Evolutionary conservation across 2,113 vertebrate genomes (phyloP), one percentile per base, ranked within the genome.

Genomic region (Neotragus pygmaeus): DNA sequence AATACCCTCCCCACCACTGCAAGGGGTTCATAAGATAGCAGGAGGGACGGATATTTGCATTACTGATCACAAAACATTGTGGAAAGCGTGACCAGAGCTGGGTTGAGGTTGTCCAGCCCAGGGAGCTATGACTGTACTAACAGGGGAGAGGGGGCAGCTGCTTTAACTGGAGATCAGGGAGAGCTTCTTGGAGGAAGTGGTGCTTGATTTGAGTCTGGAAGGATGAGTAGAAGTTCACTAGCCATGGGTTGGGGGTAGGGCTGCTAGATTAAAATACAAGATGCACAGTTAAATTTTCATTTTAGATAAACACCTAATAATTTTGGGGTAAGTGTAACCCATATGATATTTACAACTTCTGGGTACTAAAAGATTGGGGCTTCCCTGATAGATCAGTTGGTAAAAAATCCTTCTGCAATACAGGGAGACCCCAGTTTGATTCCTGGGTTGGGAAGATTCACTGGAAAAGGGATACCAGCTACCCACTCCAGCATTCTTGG

Each of bases 371-470:
- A 60, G 19, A 39, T 3, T 70, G 66, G n/a, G 66, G 36, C 36
- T 73, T 39, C 21, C 11, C 36, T 73, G 10, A 73, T 39, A 73
- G 66, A 21, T 73, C 66, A 73, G 66, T 39, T 25, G 66, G 66
- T 73, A 39, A 73, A 73, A 36, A 73, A 39, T 23, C 10, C 1
- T 0, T 73, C 36, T 73, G 66, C 36, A 73, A 73, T 73, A 23
- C 66, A 73, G 21, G 66, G 66, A 39, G 21, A 73, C 11, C n/a
- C 66, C 36, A 39, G 66, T 73, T 23, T 73, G 66, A 39, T 39
- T 73, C 36, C 36, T 73, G 36, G 66, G 36, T 25, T 0, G 0
- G 3, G 66, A 25, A 73, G 21, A 25, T 73, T 39, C 1, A 0
- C n/a, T 39, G 66, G 66, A 73, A 36, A 39, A 73, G 5, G 19